phyloP scores from a whole-genome alignment of 2,113 vertebrate species.

The Aegithalos caudatus region DNA sequence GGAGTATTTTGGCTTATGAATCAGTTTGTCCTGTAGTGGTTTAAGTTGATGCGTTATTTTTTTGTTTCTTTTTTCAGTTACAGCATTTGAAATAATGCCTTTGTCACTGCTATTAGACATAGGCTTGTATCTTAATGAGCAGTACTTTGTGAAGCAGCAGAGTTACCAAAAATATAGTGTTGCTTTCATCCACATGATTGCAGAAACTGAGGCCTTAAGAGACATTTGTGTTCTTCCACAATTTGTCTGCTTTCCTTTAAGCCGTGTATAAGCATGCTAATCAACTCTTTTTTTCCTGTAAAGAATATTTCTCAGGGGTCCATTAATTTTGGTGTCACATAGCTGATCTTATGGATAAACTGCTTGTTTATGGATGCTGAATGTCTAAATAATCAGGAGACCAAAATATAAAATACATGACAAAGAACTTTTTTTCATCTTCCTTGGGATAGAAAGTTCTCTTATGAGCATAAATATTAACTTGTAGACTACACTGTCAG shows the following conservation, averaged over 20 bases:
- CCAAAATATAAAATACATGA: background rate
- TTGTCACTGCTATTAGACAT: background rate
- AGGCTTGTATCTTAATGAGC: background rate
- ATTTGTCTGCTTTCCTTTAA: conserved; percentile 22
- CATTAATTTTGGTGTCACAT: conserved; percentile 49
- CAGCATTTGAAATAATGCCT: background rate
- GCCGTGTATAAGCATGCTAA: background rate
- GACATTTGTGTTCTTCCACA: background rate
- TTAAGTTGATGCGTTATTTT: background rate
- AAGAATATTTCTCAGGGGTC: background rate
- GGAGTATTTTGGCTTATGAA: background rate
- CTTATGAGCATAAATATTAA: background rate
- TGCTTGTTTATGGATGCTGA: conserved; percentile 49
- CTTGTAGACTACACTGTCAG: background rate
- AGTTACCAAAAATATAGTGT: background rate
- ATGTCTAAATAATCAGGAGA: conserved; percentile 50
- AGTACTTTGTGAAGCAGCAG: background rate
- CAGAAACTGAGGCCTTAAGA: background rate
- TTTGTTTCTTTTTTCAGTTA: background rate
- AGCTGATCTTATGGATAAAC: conserved; percentile 44
- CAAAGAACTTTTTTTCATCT: background rate
- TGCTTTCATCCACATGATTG: background rate
- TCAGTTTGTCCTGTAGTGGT: background rate
- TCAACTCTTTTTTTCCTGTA: too few relatives aligned
- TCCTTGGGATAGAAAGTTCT: background rate